phyloP scores from a whole-genome alignment of 2,888 invertebrate genomes.

The Gryllus longicercus region DNA sequence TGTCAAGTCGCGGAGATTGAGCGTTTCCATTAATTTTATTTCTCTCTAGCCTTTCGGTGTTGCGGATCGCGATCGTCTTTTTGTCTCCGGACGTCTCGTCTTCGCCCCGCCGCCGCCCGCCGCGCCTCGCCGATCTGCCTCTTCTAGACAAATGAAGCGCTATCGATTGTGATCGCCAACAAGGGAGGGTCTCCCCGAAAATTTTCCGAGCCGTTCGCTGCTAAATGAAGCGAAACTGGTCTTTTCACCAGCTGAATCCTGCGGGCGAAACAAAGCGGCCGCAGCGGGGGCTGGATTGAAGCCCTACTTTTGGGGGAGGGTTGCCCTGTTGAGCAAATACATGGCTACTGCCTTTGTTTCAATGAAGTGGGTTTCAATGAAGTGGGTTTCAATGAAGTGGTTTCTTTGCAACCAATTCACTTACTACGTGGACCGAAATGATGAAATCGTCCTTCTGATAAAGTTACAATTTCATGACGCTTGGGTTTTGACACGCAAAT shows the following conservation, averaged over 20 bases:
- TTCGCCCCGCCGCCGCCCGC: background rate
- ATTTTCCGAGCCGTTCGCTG: constrained; percentile 8
- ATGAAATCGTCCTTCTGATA: no score
- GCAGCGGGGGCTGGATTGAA: background rate
- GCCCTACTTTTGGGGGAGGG: no score
- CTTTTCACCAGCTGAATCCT: background rate
- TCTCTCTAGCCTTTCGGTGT: background rate
- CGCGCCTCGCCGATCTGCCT: background rate
- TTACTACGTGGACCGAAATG: no score
- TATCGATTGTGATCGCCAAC: constrained; percentile 11
- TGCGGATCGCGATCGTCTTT: constrained; percentile 3
- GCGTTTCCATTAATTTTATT: background rate
- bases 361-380: no score
- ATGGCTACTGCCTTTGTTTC: no score
- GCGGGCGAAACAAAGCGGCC: background rate
- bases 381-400: no score
- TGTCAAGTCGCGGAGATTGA: background rate
- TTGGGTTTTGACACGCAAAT: no score
- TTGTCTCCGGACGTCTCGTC: background rate
- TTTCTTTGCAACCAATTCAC: no score
- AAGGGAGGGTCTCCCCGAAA: background rate
- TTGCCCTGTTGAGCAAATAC: no score
- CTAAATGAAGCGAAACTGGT: constrained; percentile 9
- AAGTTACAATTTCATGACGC: no score
- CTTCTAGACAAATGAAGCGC: background rate